Percentiles rank a stretch among this genome's conserved stretches.
Conservation (phyloP, 2,113 vertebrate genomes). For the Pleuronectes platessa region DNA sequence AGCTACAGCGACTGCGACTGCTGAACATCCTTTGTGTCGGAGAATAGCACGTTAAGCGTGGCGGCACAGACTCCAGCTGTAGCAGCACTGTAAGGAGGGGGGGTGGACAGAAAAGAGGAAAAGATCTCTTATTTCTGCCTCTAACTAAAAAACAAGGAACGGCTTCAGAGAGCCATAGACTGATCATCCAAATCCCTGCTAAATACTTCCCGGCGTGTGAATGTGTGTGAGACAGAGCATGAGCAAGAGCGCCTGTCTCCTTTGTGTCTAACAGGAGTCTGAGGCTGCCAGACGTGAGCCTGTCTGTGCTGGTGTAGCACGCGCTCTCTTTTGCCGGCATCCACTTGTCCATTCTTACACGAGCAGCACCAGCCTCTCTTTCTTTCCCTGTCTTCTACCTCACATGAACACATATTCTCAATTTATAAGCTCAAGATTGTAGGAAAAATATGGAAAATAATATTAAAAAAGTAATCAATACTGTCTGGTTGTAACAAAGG, state of each 20-base stretch:
- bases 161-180: constrained; percentile 14
- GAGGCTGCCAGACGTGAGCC: constrained; percentile 75
- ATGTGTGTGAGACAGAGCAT: constrained; percentile 33
- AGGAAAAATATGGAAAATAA: background rate
- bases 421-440: constrained; percentile 6
- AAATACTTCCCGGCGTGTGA: constrained; percentile 21
- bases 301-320: constrained; percentile 69
- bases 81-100: background rate
- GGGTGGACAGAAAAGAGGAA: background rate
- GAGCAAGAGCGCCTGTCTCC: constrained; percentile 65
- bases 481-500: constrained; percentile 21
- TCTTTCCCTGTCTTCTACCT: constrained; percentile 36
- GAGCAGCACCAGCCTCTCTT: constrained; percentile 36
- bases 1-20: constrained; percentile 14
- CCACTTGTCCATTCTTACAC: constrained; percentile 58
- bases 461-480: background rate
- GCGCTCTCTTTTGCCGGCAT: constrained; percentile 64
- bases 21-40: constrained; percentile 66
- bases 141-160: background rate
- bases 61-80: constrained; percentile 19
- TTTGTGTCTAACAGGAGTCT: constrained; percentile 82
- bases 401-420: constrained; percentile 23
- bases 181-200: constrained; percentile 24
- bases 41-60: constrained; percentile 48
- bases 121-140: background rate